phyloP scores from a whole-genome alignment of 2,888 invertebrate genomes.

The Dromius quadrimaculatus region DNA sequence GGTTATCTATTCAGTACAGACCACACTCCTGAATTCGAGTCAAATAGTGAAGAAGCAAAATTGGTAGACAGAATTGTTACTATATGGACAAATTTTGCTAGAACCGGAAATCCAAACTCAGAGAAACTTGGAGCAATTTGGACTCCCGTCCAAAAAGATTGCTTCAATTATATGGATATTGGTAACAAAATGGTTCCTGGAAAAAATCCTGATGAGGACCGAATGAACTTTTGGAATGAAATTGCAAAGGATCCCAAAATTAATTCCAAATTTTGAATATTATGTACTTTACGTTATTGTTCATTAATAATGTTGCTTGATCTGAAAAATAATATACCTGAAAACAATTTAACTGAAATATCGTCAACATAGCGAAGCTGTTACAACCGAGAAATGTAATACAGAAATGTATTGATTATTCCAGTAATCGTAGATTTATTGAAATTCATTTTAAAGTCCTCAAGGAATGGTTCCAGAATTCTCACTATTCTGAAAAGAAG shows the following conservation, averaged over 20 bases:
- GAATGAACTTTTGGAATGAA: conserved; percentile 60
- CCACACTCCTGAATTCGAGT: conserved; percentile 54
- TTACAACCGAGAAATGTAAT: too few relatives aligned
- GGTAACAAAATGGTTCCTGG: conserved; percentile 57
- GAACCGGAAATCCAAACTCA: conserved; percentile 56
- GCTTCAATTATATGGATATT: conserved; percentile 60
- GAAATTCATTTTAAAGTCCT: too few relatives aligned
- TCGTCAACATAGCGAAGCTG: too few relatives aligned
- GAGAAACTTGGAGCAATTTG: conserved; percentile 52
- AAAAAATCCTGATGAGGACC: conserved; percentile 58
- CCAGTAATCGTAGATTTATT: too few relatives aligned
- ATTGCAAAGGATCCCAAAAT: conserved; percentile 37
- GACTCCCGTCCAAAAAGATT: conserved; percentile 54
- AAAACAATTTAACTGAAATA: too few relatives aligned
- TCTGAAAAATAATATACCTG: too few relatives aligned
- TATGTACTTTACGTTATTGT: too few relatives aligned
- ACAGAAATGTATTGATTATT: too few relatives aligned
- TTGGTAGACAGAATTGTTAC: conserved; percentile 57
- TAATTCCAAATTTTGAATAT: conserved; percentile 28
- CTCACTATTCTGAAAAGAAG: too few relatives aligned
- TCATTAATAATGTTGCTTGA: too few relatives aligned
- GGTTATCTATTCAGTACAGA: conserved; percentile 58
- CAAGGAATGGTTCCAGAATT: too few relatives aligned
- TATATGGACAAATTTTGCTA: conserved; percentile 61
- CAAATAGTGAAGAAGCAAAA: conserved; percentile 58